These are phyloP conservation scores for Macropodus opercularis DNA, from an alignment of 2,797 vertebrate genomes.

Conservation along the genomic window DNA sequence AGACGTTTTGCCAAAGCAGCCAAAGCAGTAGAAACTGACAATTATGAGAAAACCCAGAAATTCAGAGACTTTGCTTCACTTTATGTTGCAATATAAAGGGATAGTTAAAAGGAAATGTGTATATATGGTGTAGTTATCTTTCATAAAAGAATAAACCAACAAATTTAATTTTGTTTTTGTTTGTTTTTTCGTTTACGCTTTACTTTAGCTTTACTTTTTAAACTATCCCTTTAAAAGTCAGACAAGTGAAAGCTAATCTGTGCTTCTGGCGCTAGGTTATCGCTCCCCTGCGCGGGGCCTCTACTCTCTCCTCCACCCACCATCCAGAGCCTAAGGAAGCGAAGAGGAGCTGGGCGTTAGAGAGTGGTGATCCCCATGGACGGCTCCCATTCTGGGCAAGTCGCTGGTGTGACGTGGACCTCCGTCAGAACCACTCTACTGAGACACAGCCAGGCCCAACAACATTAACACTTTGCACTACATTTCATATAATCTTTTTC, in stretches of 20 bases:
- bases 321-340: slow-evolving; percentile 79
- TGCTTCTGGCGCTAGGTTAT: slow-evolving; percentile 39
- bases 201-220: no score
- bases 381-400: slow-evolving; percentile 87
- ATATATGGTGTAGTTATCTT: no score
- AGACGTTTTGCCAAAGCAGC: slow-evolving; percentile 54
- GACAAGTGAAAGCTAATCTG: slow-evolving; percentile 45
- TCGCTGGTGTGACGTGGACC: slow-evolving; percentile 82
- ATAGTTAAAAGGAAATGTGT: no score
- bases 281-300: slow-evolving; percentile 21
- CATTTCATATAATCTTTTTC: slow-evolving; percentile 3
- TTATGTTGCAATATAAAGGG: slow-evolving; percentile 53
- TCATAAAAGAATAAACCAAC: no score
- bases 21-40: slow-evolving; percentile 41
- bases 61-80: slow-evolving; percentile 38
- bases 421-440: slow-evolving; percentile 87
- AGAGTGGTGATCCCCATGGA: slow-evolving; percentile 88
- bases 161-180: no score
- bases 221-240: slow-evolving; percentile 62
- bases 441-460: slow-evolving; percentile 70
- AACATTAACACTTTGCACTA: slow-evolving; percentile 59
- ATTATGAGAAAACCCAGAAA: slow-evolving; percentile 24
- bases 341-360: slow-evolving; percentile 72
- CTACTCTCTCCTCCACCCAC: slow-evolving; percentile 76
- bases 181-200: no score